Conservation (phyloP, 2,113 vertebrate species). For the Hyperopisus bebe region DNA sequence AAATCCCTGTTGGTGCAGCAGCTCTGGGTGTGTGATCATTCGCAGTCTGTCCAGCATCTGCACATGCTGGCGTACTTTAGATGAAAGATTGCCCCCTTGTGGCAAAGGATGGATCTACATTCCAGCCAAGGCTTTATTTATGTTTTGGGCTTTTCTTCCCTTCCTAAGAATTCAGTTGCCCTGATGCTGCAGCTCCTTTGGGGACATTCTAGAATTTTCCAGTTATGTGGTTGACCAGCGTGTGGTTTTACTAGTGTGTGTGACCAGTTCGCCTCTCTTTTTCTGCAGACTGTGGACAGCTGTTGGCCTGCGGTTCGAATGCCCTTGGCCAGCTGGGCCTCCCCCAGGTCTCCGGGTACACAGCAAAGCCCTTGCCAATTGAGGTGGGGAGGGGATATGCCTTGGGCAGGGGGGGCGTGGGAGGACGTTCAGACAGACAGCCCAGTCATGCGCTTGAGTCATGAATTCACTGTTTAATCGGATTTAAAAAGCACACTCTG, state of each 20-base stretch:
- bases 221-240: background rate
- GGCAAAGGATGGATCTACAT: background rate
- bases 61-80: background rate
- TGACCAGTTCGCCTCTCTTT: conserved; percentile 2
- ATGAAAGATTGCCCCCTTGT: background rate
- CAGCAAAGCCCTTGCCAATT: conserved; percentile 58
- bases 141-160: background rate
- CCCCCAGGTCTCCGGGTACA: conserved; percentile 46
- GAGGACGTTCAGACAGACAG: background rate
- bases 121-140: background rate
- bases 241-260: background rate
- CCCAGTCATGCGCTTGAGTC: background rate
- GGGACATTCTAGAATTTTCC: background rate
- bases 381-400: conserved; percentile 56
- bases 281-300: conserved; percentile 64
- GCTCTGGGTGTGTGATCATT: background rate
- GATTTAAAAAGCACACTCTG: background rate
- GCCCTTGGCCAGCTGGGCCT: conserved; percentile 81
- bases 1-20: background rate
- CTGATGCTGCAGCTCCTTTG: background rate
- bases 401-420: background rate
- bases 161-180: background rate
- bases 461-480: background rate
- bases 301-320: conserved; percentile 84
- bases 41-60: background rate